A percentile compares a stretch with the other conserved stretches of the same genome.
These are phyloP conservation scores for Philereme vetulata DNA, from an alignment of 2,888 invertebrate genomes.

Conservation along the genomic window DNA sequence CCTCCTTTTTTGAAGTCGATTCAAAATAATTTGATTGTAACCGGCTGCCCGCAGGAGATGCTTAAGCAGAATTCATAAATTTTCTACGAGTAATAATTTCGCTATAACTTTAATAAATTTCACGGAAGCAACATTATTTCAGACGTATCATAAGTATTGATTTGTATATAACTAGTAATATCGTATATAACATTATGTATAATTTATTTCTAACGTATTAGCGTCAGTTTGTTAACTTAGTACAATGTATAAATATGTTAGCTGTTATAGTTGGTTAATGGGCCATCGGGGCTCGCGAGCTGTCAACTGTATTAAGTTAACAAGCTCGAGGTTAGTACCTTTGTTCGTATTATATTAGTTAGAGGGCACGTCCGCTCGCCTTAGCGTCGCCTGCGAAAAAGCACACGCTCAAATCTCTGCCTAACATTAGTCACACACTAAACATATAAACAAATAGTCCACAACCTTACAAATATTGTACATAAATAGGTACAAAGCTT, in stretches of 20 bases:
- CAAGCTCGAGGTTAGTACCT: slow-evolving; percentile 78
- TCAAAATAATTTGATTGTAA: no score
- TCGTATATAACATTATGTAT: slow-evolving; percentile 80
- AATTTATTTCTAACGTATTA: slow-evolving; percentile 65
- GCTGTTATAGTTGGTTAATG: slow-evolving; percentile 13
- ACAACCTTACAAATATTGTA: slow-evolving; percentile 11
- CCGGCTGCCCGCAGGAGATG: slow-evolving; percentile 53
- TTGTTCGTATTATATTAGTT: slow-evolving; percentile 72
- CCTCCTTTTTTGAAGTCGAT: no score
- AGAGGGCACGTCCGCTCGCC: slow-evolving; percentile 61
- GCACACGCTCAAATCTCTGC: slow-evolving; percentile 62
- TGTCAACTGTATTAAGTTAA: slow-evolving; percentile 74
- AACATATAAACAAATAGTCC: slow-evolving; percentile 15
- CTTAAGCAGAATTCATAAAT: slow-evolving; percentile 48
- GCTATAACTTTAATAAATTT: slow-evolving; percentile 63
- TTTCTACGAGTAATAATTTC: slow-evolving; percentile 59
- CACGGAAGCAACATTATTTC: slow-evolving; percentile 79
- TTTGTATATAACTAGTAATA: slow-evolving; percentile 69
- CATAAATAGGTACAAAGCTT: slow-evolving; percentile 35
- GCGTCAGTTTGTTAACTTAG: slow-evolving; percentile 75
- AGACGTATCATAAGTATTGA: slow-evolving; percentile 74
- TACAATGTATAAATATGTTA: slow-evolving; percentile 50
- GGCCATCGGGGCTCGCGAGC: slow-evolving; percentile 19
- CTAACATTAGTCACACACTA: slow-evolving; percentile 39
- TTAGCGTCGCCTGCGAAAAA: slow-evolving; percentile 82